A percentile compares a stretch with the other conserved stretches of the same genome.
Conservation (phyloP, 2,797 vertebrate genomes). For the Phataginus tetradactyla region DNA sequence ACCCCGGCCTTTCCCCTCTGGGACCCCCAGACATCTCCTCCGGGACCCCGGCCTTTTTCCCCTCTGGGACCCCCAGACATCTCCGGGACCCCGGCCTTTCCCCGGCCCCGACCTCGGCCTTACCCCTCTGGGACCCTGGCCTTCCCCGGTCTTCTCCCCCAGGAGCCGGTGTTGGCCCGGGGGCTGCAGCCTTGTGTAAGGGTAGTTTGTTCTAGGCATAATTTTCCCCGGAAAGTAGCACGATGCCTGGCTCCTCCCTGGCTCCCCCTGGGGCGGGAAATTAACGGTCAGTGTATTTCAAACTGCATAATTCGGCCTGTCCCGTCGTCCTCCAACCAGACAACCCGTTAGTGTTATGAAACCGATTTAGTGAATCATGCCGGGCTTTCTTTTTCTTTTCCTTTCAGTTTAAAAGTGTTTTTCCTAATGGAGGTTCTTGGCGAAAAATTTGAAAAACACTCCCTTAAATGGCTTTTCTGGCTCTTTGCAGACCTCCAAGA, state of each 20-base stretch:
- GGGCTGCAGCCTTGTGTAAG: not conserved
- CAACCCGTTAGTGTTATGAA: not conserved
- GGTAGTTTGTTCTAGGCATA: not conserved
- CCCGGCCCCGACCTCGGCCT: not conserved
- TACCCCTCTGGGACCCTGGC: not conserved
- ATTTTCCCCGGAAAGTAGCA: not conserved
- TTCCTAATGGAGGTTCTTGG: not conserved
- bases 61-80: too few species aligned
- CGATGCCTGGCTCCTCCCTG: conserved; percentile 30
- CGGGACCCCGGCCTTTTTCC: not conserved
- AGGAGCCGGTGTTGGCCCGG: not conserved
- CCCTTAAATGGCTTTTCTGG: not conserved
- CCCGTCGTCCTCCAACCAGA: not conserved
- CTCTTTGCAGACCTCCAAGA: not conserved
- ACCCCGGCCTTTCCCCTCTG: too few species aligned
- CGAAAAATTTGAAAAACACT: not conserved
- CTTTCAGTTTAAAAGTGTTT: not conserved
- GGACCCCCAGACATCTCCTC: not conserved
- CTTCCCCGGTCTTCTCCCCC: not conserved
- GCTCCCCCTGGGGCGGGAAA: conserved; percentile 62
- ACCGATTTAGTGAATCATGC: not conserved
- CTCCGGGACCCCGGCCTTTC: not conserved
- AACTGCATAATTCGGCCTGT: not conserved
- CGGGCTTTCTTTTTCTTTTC: too few species aligned
- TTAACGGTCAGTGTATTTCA: conserved; percentile 12